Percentiles rank a stretch among this genome's conserved stretches.
Conservation (phyloP, 2,113 vertebrate species). For the Rutilus rutilus region DNA sequence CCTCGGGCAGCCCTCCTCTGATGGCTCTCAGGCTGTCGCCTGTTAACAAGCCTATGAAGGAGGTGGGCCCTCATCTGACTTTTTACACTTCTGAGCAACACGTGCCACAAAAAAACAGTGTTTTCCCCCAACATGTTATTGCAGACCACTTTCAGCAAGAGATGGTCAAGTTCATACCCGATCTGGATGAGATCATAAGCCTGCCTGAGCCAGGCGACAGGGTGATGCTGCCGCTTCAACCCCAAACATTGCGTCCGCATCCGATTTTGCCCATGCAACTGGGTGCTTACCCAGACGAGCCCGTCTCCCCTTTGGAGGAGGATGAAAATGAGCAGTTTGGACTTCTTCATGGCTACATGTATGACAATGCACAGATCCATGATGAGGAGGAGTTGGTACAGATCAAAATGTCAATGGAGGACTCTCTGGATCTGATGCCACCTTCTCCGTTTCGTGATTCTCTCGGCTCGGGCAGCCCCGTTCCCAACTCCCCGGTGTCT, state of each 20-base stretch:
- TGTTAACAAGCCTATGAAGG: slow-evolving; percentile 65
- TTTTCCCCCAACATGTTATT: slow-evolving; percentile 74
- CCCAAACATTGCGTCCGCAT: slow-evolving; percentile 74
- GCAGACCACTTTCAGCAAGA: slow-evolving; percentile 80
- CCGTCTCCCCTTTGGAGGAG: slow-evolving; percentile 67
- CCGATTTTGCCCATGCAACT: slow-evolving; percentile 76
- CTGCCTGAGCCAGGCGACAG: slow-evolving; percentile 69
- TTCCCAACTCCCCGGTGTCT: slow-evolving; percentile 87
- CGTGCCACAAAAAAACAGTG: slow-evolving; percentile 69
- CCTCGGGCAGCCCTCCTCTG: slow-evolving; percentile 82
- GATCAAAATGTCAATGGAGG: slow-evolving; percentile 82
- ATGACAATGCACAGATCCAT: slow-evolving; percentile 80
- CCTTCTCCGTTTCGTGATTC: slow-evolving; percentile 95
- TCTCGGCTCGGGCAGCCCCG: slow-evolving; percentile 79
- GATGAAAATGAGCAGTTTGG: slow-evolving; percentile 81
- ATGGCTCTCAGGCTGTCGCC: slow-evolving; percentile 80
- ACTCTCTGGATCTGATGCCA: slow-evolving; percentile 87
- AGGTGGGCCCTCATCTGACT: slow-evolving; percentile 65
- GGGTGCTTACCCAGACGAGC: slow-evolving; percentile 76
- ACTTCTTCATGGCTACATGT: slow-evolving; percentile 88
- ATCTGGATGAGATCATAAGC: slow-evolving; percentile 75
- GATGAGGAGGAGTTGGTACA: slow-evolving; percentile 80
- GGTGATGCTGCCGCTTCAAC: slow-evolving; percentile 71
- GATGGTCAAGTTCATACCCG: slow-evolving; percentile 75
- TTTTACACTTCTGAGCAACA: slow-evolving; percentile 78